Conservation (phyloP, 1,140 invertebrate genomes). For the Littorina saxatilis region DNA sequence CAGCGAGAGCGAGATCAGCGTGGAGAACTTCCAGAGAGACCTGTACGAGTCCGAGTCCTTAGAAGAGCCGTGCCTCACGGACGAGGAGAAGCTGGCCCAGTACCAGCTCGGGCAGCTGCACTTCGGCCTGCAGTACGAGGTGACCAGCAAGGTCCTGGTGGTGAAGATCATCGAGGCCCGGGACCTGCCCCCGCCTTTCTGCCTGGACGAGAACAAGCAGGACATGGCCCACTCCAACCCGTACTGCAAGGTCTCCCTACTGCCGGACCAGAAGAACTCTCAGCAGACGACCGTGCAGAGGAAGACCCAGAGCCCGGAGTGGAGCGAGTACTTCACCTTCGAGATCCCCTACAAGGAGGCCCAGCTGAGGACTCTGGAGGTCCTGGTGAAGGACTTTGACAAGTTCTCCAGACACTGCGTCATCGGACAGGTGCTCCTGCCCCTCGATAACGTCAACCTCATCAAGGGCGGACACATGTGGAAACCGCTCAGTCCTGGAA, state of each 20-base stretch:
- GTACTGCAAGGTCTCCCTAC: slow-evolving; percentile 73
- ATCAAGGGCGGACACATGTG: slow-evolving; percentile 77
- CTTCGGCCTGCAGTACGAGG: slow-evolving; percentile 75
- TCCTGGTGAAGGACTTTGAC: slow-evolving; percentile 75
- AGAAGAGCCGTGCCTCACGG: slow-evolving; percentile 67
- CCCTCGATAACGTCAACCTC: slow-evolving; percentile 68
- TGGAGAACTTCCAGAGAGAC: slow-evolving; percentile 73
- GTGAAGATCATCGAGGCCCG: slow-evolving; percentile 76
- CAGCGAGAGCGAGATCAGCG: slow-evolving; percentile 72
- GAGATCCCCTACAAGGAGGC: slow-evolving; percentile 71
- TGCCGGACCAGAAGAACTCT: slow-evolving; percentile 72
- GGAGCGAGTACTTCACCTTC: slow-evolving; percentile 74
- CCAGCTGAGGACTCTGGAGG: slow-evolving; percentile 68
- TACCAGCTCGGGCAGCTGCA: slow-evolving; percentile 74
- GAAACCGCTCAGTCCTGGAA: slow-evolving; percentile 75
- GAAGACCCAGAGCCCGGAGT: slow-evolving; percentile 72
- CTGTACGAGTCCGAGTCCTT: slow-evolving; percentile 68
- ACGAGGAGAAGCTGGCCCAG: slow-evolving; percentile 71
- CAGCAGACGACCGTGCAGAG: slow-evolving; percentile 73
- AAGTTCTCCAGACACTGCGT: slow-evolving; percentile 73
- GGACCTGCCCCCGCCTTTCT: slow-evolving; percentile 73
- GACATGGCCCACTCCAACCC: slow-evolving; percentile 76
- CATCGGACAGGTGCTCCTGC: slow-evolving; percentile 71
- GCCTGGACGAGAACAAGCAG: slow-evolving; percentile 72
- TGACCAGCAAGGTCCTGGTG: slow-evolving; percentile 64